Evolutionary conservation across 2,113 vertebrate species (phyloP), one percentile per base, ranked within the genome.

Genomic region (Smithornis capensis): DNA sequence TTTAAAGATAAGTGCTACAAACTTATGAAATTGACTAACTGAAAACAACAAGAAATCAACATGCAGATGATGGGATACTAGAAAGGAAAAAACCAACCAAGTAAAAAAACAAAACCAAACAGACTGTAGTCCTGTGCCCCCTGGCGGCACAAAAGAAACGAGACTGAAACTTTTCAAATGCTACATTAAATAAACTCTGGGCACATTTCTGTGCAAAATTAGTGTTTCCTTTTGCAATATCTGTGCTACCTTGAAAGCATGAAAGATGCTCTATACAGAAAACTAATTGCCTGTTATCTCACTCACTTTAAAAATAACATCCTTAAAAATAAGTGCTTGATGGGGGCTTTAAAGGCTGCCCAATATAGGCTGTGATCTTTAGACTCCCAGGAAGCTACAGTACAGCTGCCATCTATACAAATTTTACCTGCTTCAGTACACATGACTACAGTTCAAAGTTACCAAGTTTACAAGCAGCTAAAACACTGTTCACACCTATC

Each of bases 111-210:
- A 57, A 59, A n/a, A 33, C 8, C 0, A 8, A 80, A 53, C 29
- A 62, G 37, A 67, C 6, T 93, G 90, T 83, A 64, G 29, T 84
- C 35, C 73, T 73, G 40, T 89, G 95, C 94, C 97, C 95, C 65
- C 97, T 96, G 73, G 92, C 93, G 96, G 96, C 60, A 96, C 37
- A 73, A 53, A 56, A 63, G 53, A 90, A 94, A 73, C 44, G 7
- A 38, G 70, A 35, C 19, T 17, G 29, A 94, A 94, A 49, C 63
- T 31, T 77, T 82, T 21, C 15, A 74, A 87, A 50, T 19, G 4
- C 15, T 53, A 17, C 7, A 7, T 44, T 74, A 29, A 64, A 52
- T 16, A 49, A 5, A 33, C 5, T 2, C 0, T 24, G 15, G 5
- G 35, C 5, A 16, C 5, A 28, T 45, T 77, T 73, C 35, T 9